These are phyloP conservation scores for Brachionus rubens DNA, from an alignment of 1,140 invertebrate genomes.

Conservation along the genomic window DNA sequence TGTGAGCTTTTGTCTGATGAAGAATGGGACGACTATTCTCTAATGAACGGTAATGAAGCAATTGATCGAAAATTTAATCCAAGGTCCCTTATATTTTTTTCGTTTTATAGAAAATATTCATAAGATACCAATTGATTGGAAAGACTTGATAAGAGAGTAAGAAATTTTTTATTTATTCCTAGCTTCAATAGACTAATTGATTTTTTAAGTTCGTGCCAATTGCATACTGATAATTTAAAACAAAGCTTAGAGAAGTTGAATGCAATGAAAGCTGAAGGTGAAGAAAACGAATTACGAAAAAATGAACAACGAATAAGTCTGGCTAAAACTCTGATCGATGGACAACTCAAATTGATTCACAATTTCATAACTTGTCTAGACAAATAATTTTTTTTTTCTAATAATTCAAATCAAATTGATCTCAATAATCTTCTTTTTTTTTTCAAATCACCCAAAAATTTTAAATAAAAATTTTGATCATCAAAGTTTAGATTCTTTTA, in stretches of 20 bases:
- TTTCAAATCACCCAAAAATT: too few relatives aligned
- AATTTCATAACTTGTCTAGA: slow-evolving; percentile 28
- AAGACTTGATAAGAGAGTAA: slow-evolving; percentile 41
- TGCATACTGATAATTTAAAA: slow-evolving; percentile 29
- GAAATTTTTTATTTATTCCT: neutral
- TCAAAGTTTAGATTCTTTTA: too few relatives aligned
- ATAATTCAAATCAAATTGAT: too few relatives aligned
- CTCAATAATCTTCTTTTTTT: too few relatives aligned
- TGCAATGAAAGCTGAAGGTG: neutral
- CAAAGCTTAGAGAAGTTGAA: slow-evolving; percentile 7
- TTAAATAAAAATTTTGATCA: too few relatives aligned
- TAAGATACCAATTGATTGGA: slow-evolving; percentile 43
- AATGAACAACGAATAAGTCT: neutral
- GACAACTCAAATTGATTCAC: slow-evolving; percentile 27
- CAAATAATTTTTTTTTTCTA: slow-evolving; percentile 19
- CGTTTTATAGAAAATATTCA: slow-evolving; percentile 7
- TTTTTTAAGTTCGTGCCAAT: neutral
- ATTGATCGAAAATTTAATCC: too few relatives aligned
- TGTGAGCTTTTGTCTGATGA: slow-evolving; percentile 39
- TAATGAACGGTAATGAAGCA: slow-evolving; percentile 27
- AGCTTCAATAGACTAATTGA: neutral
- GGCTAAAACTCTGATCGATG: neutral
- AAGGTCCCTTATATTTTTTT: neutral
- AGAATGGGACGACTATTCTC: slow-evolving; percentile 37
- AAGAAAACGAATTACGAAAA: neutral